These are phyloP conservation scores for Boloria selene DNA, from an alignment of 2,888 invertebrate genomes.

Conservation along the genomic window DNA sequence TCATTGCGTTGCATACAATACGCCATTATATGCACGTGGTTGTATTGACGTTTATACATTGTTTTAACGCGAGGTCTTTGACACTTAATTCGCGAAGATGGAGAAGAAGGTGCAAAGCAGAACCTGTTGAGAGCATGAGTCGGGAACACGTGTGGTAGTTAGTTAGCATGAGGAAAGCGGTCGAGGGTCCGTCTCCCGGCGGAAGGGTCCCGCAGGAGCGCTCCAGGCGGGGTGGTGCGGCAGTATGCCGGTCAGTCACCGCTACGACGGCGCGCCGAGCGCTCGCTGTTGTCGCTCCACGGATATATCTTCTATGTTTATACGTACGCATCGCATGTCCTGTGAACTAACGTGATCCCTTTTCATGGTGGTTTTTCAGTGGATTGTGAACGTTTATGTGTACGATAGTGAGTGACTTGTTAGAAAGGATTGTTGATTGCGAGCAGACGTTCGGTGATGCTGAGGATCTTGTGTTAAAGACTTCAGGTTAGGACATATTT, in stretches of 20 bases:
- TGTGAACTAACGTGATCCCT: slow-evolving; percentile 61
- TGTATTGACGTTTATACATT: slow-evolving; percentile 38
- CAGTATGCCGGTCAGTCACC: slow-evolving; percentile 82
- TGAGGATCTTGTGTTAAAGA: slow-evolving; percentile 49
- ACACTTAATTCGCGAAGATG: slow-evolving; percentile 35
- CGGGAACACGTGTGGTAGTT: slow-evolving; percentile 52
- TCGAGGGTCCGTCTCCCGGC: slow-evolving; percentile 68
- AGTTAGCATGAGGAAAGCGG: slow-evolving; percentile 53
- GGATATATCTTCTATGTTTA: slow-evolving; percentile 65
- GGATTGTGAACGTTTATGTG: slow-evolving; percentile 74
- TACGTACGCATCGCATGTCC: slow-evolving; percentile 59
- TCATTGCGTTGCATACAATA: slow-evolving; percentile 28
- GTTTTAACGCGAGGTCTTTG: slow-evolving; percentile 40
- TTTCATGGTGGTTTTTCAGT: slow-evolving; percentile 55
- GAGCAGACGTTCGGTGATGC: slow-evolving; percentile 64
- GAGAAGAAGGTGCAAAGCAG: slow-evolving; percentile 43
- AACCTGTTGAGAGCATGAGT: slow-evolving; percentile 51
- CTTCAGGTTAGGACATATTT: slow-evolving; percentile 54
- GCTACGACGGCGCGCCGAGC: slow-evolving; percentile 75
- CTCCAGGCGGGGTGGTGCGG: slow-evolving; percentile 74
- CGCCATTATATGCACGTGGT: slow-evolving; percentile 33
- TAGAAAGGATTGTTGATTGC: slow-evolving; percentile 61
- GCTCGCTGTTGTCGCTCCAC: slow-evolving; percentile 60
- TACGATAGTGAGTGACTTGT: slow-evolving; percentile 68
- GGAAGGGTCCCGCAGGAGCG: slow-evolving; percentile 77